Evolutionary conservation across 2,888 invertebrate genomes (phyloP).

Genomic region (Andrena praecox): DNA sequence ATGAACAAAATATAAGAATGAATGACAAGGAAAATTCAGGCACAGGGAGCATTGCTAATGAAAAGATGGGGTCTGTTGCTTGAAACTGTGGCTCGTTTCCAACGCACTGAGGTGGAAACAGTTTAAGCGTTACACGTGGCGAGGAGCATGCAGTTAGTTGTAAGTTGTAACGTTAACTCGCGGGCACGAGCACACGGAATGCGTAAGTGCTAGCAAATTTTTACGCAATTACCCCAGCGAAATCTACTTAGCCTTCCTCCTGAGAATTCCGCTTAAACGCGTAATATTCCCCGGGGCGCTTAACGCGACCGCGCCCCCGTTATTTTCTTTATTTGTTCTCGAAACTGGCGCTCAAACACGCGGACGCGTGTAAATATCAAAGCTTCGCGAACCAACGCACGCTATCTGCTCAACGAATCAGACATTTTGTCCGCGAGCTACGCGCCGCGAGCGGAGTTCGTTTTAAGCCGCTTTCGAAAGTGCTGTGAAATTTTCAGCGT

Average conservation of each 20-base stretch:
- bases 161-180: conserved; percentile 14
- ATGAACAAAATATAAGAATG: not conserved
- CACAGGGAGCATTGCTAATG: not conserved
- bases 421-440: not conserved
- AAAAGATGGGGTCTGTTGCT: not conserved
- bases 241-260: conserved; percentile 31
- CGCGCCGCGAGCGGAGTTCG: not conserved
- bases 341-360: conserved; percentile 8
- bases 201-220: conserved; percentile 39
- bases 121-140: conserved; percentile 26
- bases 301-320: not conserved
- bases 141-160: not conserved
- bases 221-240: conserved; percentile 38
- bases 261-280: conserved; percentile 24
- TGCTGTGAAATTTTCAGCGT: conserved; percentile 22
- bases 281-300: not conserved
- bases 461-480: conserved; percentile 27
- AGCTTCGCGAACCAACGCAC: not conserved
- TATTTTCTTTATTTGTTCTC: conserved; percentile 32
- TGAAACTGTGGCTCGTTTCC: conserved; percentile 37
- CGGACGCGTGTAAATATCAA: conserved; percentile 4
- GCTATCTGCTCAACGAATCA: not conserved
- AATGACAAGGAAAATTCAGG: not conserved
- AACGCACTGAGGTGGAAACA: conserved; percentile 38
- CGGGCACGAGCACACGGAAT: conserved; percentile 10